Evolutionary conservation across 2,888 invertebrate genomes (phyloP).

Genomic region (Sinodicranocentrus sp.): DNA sequence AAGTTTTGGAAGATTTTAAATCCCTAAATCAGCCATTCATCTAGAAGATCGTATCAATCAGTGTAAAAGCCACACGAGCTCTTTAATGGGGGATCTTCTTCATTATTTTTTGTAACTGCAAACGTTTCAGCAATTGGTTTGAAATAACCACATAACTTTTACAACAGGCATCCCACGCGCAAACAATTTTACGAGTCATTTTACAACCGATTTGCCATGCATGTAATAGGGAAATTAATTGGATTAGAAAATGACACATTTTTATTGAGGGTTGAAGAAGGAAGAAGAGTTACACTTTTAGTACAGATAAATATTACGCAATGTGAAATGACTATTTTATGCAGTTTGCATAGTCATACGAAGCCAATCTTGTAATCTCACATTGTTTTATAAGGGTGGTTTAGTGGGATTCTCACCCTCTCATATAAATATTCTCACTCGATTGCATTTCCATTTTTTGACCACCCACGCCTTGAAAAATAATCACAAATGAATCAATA

Average conservation of each 20-base stretch:
- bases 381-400: background rate
- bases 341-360: too few species aligned
- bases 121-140: background rate
- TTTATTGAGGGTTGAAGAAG: slow-evolving; percentile 1
- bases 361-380: too few species aligned
- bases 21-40: too few species aligned
- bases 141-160: slow-evolving; percentile 39
- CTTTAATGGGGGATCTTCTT: too few species aligned
- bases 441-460: slow-evolving; percentile 54
- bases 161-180: slow-evolving; percentile 5
- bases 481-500: slow-evolving; percentile 63
- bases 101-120: too few species aligned
- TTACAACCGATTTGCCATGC: slow-evolving; percentile 18
- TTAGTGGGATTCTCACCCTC: background rate
- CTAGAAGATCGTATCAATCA: too few species aligned
- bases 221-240: slow-evolving; percentile 48
- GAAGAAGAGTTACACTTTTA: too few species aligned
- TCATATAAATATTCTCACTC: background rate
- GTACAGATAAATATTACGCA: too few species aligned
- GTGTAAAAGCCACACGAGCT: too few species aligned
- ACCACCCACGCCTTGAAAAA: slow-evolving; percentile 57
- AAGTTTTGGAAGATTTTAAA: too few species aligned
- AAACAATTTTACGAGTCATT: slow-evolving; percentile 31
- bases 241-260: slow-evolving; percentile 56
- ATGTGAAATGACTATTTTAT: too few species aligned